Evolutionary conservation across 2,797 vertebrate species (phyloP), one percentile per base, ranked within the genome.

Genomic region (Ciconia nigra): DNA sequence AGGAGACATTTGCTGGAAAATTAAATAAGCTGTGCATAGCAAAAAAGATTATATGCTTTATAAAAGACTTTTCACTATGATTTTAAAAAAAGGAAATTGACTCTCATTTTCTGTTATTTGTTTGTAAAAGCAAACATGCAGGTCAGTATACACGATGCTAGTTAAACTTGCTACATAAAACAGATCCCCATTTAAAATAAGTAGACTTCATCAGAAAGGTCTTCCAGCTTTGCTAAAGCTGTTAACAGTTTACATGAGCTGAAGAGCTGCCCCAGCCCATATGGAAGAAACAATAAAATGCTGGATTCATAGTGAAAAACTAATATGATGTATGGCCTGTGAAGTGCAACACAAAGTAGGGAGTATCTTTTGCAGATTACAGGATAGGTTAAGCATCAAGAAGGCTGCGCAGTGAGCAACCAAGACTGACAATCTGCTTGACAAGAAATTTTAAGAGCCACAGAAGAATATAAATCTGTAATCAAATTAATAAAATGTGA

Each of bases 401-500:
- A 83, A 89, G 28, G 51, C 67, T 78, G 63, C 78, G 51, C 59
- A 67, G 46, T 77, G 46, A 89, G 71, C 61, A 70, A 51, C 37
- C 11, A 71, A 72, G 71, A 80, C 61, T 87, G 90, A 65, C 65
- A 79, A 35, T 67, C 51, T 33, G 63, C 35, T 90, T 89, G 51
- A 84, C 47, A 82, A 57, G 17, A 72, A 87, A 93, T 49, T 35
- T 76, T 46, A 54, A 71, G 63, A 94, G 72, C 54, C 65, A 66
- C 76, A 76, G 71, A 84, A 76, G 1, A 77, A 78, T 65, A 62
- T 26, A 61, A 89, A 66, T 47, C 19, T 84, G 70, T 37, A 35
- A 41, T 80, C 24, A 87, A 73, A 89, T 65, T 29, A 96, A 86
- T 92, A 92, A 93, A 94, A 92, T 54, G 29, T 5, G 10, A 93